Conservation (phyloP, 64 coral and sea anemone species). For the Acropora tenuis region DNA sequence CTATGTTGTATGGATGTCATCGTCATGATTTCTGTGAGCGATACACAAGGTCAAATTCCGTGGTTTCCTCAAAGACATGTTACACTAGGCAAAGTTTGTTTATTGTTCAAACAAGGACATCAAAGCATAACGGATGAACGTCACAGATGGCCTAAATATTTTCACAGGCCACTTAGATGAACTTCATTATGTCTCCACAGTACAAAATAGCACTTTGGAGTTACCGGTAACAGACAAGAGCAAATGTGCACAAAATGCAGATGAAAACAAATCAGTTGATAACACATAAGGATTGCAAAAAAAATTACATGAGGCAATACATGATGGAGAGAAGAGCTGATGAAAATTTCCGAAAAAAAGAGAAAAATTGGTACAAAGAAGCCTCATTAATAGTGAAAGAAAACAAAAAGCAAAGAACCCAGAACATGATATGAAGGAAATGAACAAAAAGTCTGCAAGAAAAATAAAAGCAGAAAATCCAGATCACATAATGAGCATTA, state of each 20-base stretch:
- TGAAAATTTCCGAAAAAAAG: slow-evolving; percentile 20
- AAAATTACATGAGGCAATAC: slow-evolving; percentile 17
- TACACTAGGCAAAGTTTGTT: neutral
- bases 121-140: neutral
- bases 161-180: too few relatives aligned
- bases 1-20: neutral
- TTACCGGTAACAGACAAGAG: slow-evolving; percentile 16
- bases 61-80: neutral
- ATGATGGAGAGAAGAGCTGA: slow-evolving; percentile 7
- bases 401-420: neutral
- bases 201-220: neutral
- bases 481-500: neutral
- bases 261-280: slow-evolving; percentile 28
- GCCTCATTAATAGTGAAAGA: neutral
- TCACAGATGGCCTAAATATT: too few relatives aligned
- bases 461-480: neutral
- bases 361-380: neutral
- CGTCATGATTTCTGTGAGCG: neutral
- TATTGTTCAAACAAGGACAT: slow-evolving; percentile 22
- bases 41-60: slow-evolving; percentile 14
- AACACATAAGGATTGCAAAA: slow-evolving; percentile 15
- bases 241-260: slow-evolving; percentile 27
- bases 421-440: neutral
- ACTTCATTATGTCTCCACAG: slow-evolving; percentile 34
- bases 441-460: slow-evolving; percentile 7